Evolutionary conservation across 1,140 invertebrate species (phyloP), one percentile per base, ranked within the genome.

Genomic region (Chionoecetes opilio): DNA sequence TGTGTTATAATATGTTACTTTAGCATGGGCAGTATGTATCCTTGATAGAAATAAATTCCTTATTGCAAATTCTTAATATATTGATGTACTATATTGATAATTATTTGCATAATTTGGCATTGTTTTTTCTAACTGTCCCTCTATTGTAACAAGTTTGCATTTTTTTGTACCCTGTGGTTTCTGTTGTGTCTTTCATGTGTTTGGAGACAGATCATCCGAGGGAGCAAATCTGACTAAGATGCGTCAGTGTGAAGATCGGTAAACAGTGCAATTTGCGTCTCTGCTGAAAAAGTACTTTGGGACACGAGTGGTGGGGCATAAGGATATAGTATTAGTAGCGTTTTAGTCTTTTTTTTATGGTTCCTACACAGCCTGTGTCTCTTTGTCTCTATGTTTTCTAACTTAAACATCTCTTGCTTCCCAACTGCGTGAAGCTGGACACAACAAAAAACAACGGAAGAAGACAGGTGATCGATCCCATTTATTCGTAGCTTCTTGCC

Each of bases 361-460:
- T 41, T 86, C 82, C 38, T 46, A 93, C 82, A 93, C 92, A 53
- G 82, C 92, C 38, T 35, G 85, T 26, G 46, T 87, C 41, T 41
- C 41, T 63, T 37, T 63, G 41, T 75, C 90, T 63, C 82, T 95
- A 38, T 91, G 11, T 92, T 63, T 95, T 88, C 84, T 92, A 95
- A 92, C 82, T 95, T 63, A 63, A 87, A 35, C 75, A 53, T 91
- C 90, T 95, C 89, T 95, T 92, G 85, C 85, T 86, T 87, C 94
- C 90, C 91, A 37, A 88, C 91, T 46, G 38, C 91, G 75, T 92
- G 31, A 95, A 95, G 94, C 94, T 86, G 94, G 94, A 85, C 94
- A 95, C 90, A 86, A 84, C 94, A 95, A 95, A 92, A 95, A 87
- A 88, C 94, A 87, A 35, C 94, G 94, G 94, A 95, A 95, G 85